Evolutionary conservation across 2,113 vertebrate species (phyloP).

Genomic region (Dascyllus trimaculatus): DNA sequence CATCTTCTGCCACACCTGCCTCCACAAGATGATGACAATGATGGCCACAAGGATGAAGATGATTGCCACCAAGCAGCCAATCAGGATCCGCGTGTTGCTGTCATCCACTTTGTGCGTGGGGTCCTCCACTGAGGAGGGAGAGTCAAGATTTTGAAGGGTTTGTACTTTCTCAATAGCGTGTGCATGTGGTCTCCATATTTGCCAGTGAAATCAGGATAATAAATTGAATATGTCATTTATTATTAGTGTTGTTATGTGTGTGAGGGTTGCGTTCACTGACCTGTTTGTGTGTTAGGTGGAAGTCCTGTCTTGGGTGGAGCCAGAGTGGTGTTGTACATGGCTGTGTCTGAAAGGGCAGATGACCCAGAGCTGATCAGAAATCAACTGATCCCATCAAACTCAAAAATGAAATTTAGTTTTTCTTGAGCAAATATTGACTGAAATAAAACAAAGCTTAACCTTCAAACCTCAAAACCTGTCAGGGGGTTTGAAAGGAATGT

Average conservation of each 20-base stretch:
- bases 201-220: not conserved
- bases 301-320: slow-evolving; percentile 78
- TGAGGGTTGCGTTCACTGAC: slow-evolving; percentile 62
- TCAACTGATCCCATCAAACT: not conserved
- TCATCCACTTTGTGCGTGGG: slow-evolving; percentile 96
- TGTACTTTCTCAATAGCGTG: not conserved
- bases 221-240: not conserved
- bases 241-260: slow-evolving; percentile 15
- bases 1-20: slow-evolving; percentile 99
- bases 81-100: slow-evolving; percentile 96
- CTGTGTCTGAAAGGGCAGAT: slow-evolving; percentile 88
- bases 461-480: too few species aligned
- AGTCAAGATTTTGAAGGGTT: not conserved
- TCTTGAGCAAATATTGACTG: too few species aligned
- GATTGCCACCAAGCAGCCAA: slow-evolving; percentile 97
- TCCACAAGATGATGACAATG: slow-evolving; percentile 97
- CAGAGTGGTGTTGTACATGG: slow-evolving; percentile 96
- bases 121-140: slow-evolving; percentile 81
- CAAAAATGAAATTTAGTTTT: too few species aligned
- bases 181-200: not conserved
- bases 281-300: slow-evolving; percentile 84
- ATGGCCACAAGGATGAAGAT: slow-evolving; percentile 98
- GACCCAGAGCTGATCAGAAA: slow-evolving; percentile 15
- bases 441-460: too few species aligned
- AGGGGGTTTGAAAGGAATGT: too few species aligned